These are phyloP conservation scores for Parazoanthus atlanticus DNA, from an alignment of 92 coral and sea anemone species.

Conservation along the genomic window DNA sequence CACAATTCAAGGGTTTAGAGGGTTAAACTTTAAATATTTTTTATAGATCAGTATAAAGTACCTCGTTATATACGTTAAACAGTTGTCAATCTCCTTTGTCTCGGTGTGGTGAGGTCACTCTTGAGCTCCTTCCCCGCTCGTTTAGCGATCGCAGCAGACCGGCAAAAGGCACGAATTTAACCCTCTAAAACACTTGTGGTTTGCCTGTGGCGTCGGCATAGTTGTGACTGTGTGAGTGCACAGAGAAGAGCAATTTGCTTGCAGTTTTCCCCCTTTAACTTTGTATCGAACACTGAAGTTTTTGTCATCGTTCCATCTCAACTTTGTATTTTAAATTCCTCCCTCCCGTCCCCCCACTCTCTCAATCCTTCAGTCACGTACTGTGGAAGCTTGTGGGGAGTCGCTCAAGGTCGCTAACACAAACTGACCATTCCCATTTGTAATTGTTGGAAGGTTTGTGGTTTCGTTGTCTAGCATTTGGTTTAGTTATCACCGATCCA, in stretches of 20 bases:
- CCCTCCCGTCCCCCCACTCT: background rate
- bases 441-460: background rate
- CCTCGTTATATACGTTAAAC: background rate
- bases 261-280: background rate
- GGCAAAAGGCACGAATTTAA: background rate
- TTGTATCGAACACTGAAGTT: background rate
- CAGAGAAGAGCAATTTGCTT: background rate
- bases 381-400: background rate
- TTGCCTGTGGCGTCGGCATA: background rate
- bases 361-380: background rate
- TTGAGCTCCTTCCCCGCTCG: background rate
- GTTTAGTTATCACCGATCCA: background rate
- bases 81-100: background rate
- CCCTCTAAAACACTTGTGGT: background rate
- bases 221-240: background rate
- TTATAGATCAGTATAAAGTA: background rate
- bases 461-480: constrained; percentile 1
- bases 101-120: background rate
- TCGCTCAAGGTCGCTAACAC: background rate
- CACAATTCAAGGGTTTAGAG: background rate
- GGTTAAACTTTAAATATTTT: too few relatives aligned
- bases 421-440: background rate
- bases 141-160: background rate
- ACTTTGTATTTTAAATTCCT: background rate
- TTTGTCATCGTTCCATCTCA: background rate